phyloP scores from a whole-genome alignment of 2,797 vertebrate species.

The Melanotaenia pygmaea region DNA sequence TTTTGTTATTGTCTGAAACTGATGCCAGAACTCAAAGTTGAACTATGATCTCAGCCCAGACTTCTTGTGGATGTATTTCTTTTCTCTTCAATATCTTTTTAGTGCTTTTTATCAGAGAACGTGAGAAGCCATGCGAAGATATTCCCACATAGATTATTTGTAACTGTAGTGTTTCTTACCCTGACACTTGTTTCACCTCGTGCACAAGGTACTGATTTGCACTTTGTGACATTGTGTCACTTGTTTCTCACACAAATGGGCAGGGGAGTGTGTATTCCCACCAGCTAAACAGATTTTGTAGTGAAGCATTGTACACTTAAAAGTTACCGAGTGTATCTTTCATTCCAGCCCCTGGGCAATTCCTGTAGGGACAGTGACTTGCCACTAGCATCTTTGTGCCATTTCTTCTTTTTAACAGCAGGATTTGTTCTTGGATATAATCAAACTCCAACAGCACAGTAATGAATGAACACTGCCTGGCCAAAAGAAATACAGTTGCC shows the following conservation, averaged over 20 bases:
- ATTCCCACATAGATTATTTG: conserved; percentile 17
- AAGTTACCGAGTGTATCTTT: conserved; percentile 5
- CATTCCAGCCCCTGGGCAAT: background rate
- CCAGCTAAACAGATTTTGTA: background rate
- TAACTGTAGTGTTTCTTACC: conserved; percentile 9
- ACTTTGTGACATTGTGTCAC: conserved; percentile 10
- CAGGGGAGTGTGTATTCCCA: conserved; percentile 5
- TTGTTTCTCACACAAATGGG: background rate
- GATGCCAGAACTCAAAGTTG: too few species aligned
- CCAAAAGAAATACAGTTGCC: too few species aligned
- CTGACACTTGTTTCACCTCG: conserved; percentile 11
- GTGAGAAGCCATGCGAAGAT: conserved; percentile 16
- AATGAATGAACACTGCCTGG: background rate
- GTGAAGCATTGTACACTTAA: conserved; percentile 4
- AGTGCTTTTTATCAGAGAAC: background rate
- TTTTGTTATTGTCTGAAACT: too few species aligned
- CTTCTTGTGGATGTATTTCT: too few species aligned
- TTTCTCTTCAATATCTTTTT: conserved; percentile 4
- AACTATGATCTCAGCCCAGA: too few species aligned
- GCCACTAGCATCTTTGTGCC: background rate
- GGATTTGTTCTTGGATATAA: background rate
- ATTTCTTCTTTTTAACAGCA: background rate
- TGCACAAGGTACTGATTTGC: conserved; percentile 22
- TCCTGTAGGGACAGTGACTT: background rate
- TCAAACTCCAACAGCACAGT: background rate